phyloP scores from a whole-genome alignment of 2,113 vertebrate species.

The Tyrannus savana region DNA sequence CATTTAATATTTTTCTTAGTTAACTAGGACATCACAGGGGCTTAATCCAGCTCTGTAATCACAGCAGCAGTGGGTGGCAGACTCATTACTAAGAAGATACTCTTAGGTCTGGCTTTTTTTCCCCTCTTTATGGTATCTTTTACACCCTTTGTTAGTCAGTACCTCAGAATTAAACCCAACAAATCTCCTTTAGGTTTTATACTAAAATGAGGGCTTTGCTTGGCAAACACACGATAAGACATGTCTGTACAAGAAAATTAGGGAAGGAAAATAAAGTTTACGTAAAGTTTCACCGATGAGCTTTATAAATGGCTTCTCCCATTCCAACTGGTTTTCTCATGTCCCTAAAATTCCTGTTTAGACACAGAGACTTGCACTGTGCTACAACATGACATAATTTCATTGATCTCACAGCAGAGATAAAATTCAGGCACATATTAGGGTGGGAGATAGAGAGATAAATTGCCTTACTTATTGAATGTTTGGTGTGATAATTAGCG shows the following conservation, averaged over 20 bases:
- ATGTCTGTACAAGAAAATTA: background rate
- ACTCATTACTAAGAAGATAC: background rate
- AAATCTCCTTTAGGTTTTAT: background rate
- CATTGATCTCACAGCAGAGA: background rate
- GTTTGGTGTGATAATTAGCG: background rate
- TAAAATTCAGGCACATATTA: background rate
- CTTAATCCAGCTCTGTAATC: background rate
- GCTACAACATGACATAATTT: background rate
- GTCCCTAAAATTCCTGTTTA: background rate
- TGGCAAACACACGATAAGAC: background rate
- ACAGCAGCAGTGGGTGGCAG: background rate
- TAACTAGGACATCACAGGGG: background rate
- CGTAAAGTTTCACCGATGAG: background rate
- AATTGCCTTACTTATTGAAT: background rate
- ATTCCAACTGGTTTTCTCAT: background rate
- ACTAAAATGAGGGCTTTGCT: background rate
- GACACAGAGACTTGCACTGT: background rate
- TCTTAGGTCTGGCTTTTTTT: background rate
- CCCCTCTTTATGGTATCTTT: background rate
- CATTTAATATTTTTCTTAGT: background rate
- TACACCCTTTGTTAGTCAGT: background rate
- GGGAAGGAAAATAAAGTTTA: background rate
- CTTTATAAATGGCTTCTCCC: background rate
- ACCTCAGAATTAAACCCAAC: background rate
- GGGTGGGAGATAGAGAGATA: background rate